Evolutionary conservation across 2,797 vertebrate genomes (phyloP).

Genomic region (Hozukius guyotensis): DNA sequence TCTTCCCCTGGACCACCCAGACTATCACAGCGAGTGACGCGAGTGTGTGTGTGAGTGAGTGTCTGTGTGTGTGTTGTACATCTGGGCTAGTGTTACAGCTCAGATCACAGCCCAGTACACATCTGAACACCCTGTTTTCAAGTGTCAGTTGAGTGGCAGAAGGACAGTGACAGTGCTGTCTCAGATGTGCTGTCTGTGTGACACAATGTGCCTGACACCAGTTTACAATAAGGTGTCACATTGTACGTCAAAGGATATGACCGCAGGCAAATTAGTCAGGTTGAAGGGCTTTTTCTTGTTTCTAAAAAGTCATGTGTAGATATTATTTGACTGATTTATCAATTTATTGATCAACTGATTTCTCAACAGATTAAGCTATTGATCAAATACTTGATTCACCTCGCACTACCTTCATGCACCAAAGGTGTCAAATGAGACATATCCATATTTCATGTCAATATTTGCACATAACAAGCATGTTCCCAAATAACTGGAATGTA

Average conservation of each 20-base stretch:
- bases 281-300: background rate
- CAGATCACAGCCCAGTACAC: constrained; percentile 68
- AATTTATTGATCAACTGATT: constrained; percentile 25
- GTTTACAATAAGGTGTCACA: constrained; percentile 49
- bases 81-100: constrained; percentile 61
- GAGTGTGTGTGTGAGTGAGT: constrained; percentile 12
- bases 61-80: constrained; percentile 34
- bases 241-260: constrained; percentile 4
- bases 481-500: constrained; percentile 1
- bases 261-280: background rate
- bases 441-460: constrained; percentile 21
- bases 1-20: constrained; percentile 63
- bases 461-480: background rate
- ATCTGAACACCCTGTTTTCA: constrained; percentile 69
- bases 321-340: constrained; percentile 31
- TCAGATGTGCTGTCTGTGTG: constrained; percentile 49
- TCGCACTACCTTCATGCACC: background rate
- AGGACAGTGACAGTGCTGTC: constrained; percentile 51
- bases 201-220: constrained; percentile 54
- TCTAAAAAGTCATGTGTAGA: background rate
- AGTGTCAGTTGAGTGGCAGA: constrained; percentile 69
- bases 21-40: constrained; percentile 46
- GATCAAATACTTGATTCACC: constrained; percentile 22
- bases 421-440: constrained; percentile 10
- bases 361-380: constrained; percentile 44